These are phyloP conservation scores for Sericinus montela DNA, from an alignment of 2,888 invertebrate genomes.

Conservation along the genomic window DNA sequence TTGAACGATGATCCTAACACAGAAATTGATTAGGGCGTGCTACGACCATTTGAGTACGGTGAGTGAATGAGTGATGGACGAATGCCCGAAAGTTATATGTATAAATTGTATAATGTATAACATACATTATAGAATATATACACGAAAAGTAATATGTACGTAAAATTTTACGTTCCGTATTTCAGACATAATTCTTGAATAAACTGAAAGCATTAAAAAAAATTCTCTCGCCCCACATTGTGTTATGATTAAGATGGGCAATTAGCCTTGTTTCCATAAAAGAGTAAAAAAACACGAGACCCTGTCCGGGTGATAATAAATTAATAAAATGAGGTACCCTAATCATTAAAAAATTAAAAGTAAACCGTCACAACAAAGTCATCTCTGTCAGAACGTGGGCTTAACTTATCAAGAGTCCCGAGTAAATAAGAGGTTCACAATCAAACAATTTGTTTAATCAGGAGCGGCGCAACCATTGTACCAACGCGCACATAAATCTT, in stretches of 20 bases:
- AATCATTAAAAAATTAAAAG: slow-evolving; percentile 4
- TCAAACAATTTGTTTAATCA: slow-evolving; percentile 41
- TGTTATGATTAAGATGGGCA: background rate
- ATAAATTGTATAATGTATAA: too few species aligned
- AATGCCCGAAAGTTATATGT: too few species aligned
- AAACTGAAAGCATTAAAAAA: too few species aligned
- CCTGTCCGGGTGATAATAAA: slow-evolving; percentile 1
- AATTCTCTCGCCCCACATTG: background rate
- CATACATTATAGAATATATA: too few species aligned
- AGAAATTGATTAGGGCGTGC: too few species aligned
- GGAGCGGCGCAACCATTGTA: slow-evolving; percentile 19
- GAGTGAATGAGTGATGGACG: too few species aligned
- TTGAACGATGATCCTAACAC: too few species aligned
- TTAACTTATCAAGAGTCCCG: slow-evolving; percentile 26
- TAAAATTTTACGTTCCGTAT: too few species aligned
- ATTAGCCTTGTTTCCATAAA: background rate
- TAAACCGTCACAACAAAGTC: slow-evolving; percentile 35
- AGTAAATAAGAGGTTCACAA: slow-evolving; percentile 35
- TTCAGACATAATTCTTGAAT: too few species aligned
- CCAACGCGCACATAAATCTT: background rate
- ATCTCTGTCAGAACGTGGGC: slow-evolving; percentile 23
- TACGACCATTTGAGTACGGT: too few species aligned
- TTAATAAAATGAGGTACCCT: background rate
- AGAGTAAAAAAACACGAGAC: background rate
- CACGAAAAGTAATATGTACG: too few species aligned